Evolutionary conservation across 2,888 invertebrate genomes (phyloP).

Genomic region (Neoaliturus tenellus): DNA sequence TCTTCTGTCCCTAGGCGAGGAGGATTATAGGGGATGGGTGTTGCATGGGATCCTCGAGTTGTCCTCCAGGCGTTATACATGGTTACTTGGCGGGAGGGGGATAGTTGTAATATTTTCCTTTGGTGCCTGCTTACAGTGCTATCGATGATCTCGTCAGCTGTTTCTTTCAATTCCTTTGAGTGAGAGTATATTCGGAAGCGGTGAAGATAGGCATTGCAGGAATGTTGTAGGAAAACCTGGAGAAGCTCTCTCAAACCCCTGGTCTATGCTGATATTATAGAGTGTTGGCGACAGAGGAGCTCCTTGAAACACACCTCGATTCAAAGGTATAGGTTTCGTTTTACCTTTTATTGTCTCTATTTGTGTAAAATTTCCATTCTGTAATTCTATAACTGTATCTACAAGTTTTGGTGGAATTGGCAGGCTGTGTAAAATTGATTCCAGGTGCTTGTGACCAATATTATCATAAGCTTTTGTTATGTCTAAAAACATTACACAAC

Average conservation of each 20-base stretch:
- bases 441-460: too few relatives aligned
- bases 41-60: not conserved
- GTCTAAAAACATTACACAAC: too few relatives aligned
- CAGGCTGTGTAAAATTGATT: too few relatives aligned
- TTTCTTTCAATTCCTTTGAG: constrained; percentile 23
- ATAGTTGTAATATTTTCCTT: constrained; percentile 2
- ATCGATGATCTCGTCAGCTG: constrained; percentile 17
- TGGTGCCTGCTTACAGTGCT: not conserved
- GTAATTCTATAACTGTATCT: too few relatives aligned
- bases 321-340: too few relatives aligned
- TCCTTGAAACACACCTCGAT: too few relatives aligned
- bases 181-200: constrained; percentile 5
- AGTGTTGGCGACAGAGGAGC: too few relatives aligned
- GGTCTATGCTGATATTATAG: too few relatives aligned
- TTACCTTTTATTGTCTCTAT: too few relatives aligned
- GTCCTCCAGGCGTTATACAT: constrained; percentile 21
- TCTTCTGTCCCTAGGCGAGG: not conserved
- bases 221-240: constrained; percentile 19
- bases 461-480: too few relatives aligned
- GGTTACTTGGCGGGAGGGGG: not conserved
- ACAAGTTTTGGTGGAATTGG: too few relatives aligned
- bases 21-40: not conserved
- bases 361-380: too few relatives aligned
- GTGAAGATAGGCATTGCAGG: constrained; percentile 39
- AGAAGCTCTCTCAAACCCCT: constrained; percentile 37